Evolutionary conservation across 1,140 invertebrate species (phyloP).

Genomic region (Drosophila gunungcola): DNA sequence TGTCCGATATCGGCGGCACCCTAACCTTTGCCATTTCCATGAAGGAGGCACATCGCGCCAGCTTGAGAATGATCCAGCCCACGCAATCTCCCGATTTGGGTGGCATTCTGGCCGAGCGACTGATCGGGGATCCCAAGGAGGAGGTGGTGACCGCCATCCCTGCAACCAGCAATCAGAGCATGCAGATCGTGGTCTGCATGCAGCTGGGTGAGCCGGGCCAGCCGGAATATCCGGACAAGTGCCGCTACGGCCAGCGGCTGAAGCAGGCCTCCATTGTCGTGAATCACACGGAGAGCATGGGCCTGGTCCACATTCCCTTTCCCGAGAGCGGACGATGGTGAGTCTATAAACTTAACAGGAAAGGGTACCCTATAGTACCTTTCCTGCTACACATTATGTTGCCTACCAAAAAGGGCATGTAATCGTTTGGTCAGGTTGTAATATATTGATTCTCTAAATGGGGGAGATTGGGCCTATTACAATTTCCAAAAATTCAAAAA

Average conservation of each 20-base stretch:
- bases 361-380: too few relatives aligned
- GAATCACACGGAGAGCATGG: constrained; percentile 87
- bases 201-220: constrained; percentile 85
- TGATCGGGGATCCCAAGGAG: constrained; percentile 55
- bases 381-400: too few relatives aligned
- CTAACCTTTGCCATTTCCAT: constrained; percentile 88
- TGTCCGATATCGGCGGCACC: constrained; percentile 90
- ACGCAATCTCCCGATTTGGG: constrained; percentile 52
- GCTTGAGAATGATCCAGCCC: constrained; percentile 78
- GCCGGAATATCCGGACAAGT: constrained; percentile 86
- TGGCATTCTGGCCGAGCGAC: constrained; percentile 70
- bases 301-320: constrained; percentile 89
- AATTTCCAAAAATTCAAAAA: too few relatives aligned
- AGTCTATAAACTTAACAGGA: constrained; percentile 1
- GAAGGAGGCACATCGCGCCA: constrained; percentile 85
- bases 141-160: neutral
- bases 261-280: constrained; percentile 86
- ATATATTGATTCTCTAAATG: too few relatives aligned
- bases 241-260: constrained; percentile 85
- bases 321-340: constrained; percentile 92
- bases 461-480: too few relatives aligned
- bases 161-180: constrained; percentile 79
- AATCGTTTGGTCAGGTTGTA: too few relatives aligned
- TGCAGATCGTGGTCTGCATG: constrained; percentile 87
- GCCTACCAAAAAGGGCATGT: too few relatives aligned